Evolutionary conservation across 1,140 invertebrate species (phyloP), one percentile per base, ranked within the genome.

Genomic region (Drosophila burlai): DNA sequence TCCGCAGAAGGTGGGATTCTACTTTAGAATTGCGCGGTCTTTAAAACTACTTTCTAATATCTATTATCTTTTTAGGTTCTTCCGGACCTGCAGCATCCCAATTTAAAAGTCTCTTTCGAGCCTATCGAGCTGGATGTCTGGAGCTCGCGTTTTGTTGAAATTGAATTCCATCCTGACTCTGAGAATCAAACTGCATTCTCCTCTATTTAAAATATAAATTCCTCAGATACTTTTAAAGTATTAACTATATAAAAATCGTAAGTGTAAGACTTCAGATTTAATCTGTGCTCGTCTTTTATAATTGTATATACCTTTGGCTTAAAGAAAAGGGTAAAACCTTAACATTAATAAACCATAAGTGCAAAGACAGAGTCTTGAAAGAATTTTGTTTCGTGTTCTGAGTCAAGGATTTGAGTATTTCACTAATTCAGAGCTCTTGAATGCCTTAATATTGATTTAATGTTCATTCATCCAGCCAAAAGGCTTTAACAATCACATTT

Each of bases 81-180:
- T 5, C 8, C 47, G 10, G 38, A 21, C 0, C 15, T 83, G 0
- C 31, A 55, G 3, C 73, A 83, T 77, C 61, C 40, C 0, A 74
- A 77, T 34, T 60, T 87, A 4, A 40, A 45, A 21, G 34, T 87
- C n/a, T 66, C 64, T 0, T 87, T 83, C 34, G 43, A 77, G 2
- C 65, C 65, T 4, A 38, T 74, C 9, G 13, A 61, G 34, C 24
- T 83, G 7, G n/a, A 83, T 46, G 11, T 69, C 15, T 80, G 71
- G 72, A 77, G 67, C n/a, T 60, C 76, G 6, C 57, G 83, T 13
- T 86, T 86, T 59, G 31, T 87, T 5, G 80, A 86, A 69, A 65
- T 86, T 26, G 64, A 66, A 26, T 72, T 85, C 16, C 15, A 18
- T 18, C 16, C 50, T 13, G 46, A 67, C 16, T 47, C 29, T 11